phyloP scores from a whole-genome alignment of 2,113 vertebrate species.

The Scolopax mira region DNA sequence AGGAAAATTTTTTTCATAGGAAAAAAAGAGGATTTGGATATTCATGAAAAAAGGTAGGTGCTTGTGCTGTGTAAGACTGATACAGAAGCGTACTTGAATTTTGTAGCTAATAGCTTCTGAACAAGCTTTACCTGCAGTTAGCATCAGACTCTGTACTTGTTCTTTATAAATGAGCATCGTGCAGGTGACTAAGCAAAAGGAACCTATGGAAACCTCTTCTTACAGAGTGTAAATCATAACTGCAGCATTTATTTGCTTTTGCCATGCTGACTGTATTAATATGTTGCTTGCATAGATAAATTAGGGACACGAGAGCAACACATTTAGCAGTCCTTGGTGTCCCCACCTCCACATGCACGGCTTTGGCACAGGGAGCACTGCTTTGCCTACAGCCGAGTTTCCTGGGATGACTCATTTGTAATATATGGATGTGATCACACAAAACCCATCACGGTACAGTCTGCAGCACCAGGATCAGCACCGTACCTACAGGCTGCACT shows the following conservation, averaged over 20 bases:
- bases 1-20: too few relatives aligned
- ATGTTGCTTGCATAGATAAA: background rate
- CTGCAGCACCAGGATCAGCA: background rate
- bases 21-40: background rate
- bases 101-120: background rate
- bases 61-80: background rate
- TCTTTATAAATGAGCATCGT: background rate
- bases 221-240: background rate
- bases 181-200: background rate
- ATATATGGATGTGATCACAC: accelerated
- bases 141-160: background rate
- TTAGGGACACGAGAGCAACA: background rate
- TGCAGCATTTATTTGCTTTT: background rate
- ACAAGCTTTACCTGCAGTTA: background rate
- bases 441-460: background rate
- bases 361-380: background rate
- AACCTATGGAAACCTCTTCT: background rate
- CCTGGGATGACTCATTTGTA: background rate
- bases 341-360: background rate
- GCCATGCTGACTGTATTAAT: background rate
- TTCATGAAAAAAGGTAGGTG: background rate
- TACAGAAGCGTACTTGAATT: background rate
- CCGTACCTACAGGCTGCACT: accelerated
- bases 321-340: accelerated
- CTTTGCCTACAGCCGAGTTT: accelerated